Base-by-base conservation (phyloP, 1,140 invertebrate genomes). In the Galendromus occidentalis region DNA sequence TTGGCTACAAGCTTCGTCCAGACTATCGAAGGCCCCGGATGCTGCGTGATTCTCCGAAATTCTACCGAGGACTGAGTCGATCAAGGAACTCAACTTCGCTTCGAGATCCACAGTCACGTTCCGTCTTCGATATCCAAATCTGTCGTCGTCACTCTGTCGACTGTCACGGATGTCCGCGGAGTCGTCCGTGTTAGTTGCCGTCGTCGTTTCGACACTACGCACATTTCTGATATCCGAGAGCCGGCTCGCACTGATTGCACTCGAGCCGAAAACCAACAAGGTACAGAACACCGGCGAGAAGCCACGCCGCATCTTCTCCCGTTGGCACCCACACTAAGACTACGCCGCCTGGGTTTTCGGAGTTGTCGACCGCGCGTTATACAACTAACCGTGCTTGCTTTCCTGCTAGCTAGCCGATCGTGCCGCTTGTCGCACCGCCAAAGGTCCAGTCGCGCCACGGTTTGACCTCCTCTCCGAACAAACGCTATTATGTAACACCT, bases 301-400 rank as follows among this genome's bases (percentile, higher is more conserved):
- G 14, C 12, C 2, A 14, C 9, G 51, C 14, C 51, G 51, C 51
- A 59, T 59, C 51, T 59, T 59, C 51, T 25, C 22, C 51, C 14
- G 51, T 59, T 25, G 51, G 51, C 51, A 25, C 51, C 51, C 22
- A 59, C 51, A 59, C 51, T 29, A 20, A 22, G 51, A 59, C 25
- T 59, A 59, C 25, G 25, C 22, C 25, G 25, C 22, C 22, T 20
- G 51, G 14, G 51, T 4, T 47, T 17, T 33, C 51, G 20, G 20
- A 6, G 33, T 39, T 4, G 33, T 9, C 33, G 33, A 39, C 4
- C 33, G 33, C 33, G 33, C 33, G 33, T 39, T 39, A 39, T 39
- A 39, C 33, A 39, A 39, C 33, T 39, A 39, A 39, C 33, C 33
- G 33, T 39, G 33, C 33, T 39, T 39, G 33, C 33, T 39, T 39